Percentiles rank a stretch among this genome's conserved stretches.
These are phyloP conservation scores for Pyrocephalus nanus DNA, from an alignment of 2,797 vertebrate species.

Conservation along the genomic window DNA sequence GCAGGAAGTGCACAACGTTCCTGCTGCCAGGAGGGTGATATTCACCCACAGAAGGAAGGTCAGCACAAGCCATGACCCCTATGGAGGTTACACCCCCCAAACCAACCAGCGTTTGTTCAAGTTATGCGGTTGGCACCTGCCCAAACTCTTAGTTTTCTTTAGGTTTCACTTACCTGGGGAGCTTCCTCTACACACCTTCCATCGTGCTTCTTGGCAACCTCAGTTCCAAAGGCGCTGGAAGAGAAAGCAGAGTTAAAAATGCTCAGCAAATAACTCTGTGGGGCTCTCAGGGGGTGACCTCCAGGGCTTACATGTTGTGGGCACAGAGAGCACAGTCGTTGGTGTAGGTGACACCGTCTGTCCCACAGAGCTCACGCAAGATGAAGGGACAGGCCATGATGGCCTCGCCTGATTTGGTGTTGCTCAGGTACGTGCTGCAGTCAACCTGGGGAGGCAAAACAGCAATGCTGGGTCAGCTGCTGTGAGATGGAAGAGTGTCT, in stretches of 20 bases:
- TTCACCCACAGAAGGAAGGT: not conserved
- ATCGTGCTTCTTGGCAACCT: constrained; percentile 40
- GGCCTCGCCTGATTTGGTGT: not conserved
- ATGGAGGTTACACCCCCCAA: not conserved
- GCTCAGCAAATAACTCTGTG: accelerated
- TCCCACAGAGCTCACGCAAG: constrained; percentile 45
- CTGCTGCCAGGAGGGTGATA: not conserved
- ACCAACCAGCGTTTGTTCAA: not conserved
- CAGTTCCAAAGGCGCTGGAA: not conserved
- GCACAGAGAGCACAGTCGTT: constrained; percentile 49
- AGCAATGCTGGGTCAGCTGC: not conserved
- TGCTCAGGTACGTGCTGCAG: not conserved
- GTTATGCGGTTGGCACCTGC: not conserved
- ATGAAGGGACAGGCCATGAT: not conserved
- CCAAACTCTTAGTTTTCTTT: not conserved
- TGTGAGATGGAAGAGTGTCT: not conserved
- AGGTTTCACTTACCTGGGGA: not conserved
- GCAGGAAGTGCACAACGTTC: not conserved
- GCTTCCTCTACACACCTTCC: not conserved
- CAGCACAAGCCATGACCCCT: not conserved
- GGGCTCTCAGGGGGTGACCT: not conserved
- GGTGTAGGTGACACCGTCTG: constrained; percentile 7
- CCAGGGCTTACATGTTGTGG: constrained; percentile 51
- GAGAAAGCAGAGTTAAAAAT: not conserved
- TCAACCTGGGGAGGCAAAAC: not conserved